Evolutionary conservation across 2,888 invertebrate species (phyloP), one percentile per base, ranked within the genome.

Genomic region (Melanophora roralis): DNA sequence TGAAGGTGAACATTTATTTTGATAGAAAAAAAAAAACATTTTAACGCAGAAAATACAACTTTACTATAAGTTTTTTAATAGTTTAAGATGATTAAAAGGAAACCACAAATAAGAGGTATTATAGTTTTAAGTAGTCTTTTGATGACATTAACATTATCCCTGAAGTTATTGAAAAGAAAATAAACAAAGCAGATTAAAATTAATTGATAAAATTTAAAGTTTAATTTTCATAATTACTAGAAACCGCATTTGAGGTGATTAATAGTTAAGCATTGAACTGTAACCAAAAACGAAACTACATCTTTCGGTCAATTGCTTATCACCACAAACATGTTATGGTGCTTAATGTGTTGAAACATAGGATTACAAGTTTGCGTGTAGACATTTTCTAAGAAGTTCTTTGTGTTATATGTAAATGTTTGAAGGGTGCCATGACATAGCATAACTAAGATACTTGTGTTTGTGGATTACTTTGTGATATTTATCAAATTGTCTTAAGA

Each of bases 281-380:
- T 62, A 81, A 81, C 81, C 82, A 77, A 9, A 72, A 40, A 73
- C 77, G 79, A 72, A 82, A 81, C 79, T 79, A 81, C 79, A 77
- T 72, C 79, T 81, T 82, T 81, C 82, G 81, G 81, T 82, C 78
- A 82, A 81, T 81, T 82, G 55, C 55, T 59, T 62, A 64, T 67
- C 71, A 53, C 40, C 67, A 55, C 71, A 64, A 60, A 45, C 47
- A 34, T 27, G 16, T 38, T 8, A 19, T 40, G 19, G 49, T 49
- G 6, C 14, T 5, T 14, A 27, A 27, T 27, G 16, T 47, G n/a
- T n/a, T n/a, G n/a, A n/a, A n/a, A n/a, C n/a, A n/a, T n/a, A n/a
- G n/a, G n/a, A n/a, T n/a, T n/a, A n/a, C n/a, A n/a, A n/a, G n/a
- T n/a, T n/a, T n/a, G n/a, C n/a, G n/a, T n/a, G n/a, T n/a, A n/a